Conservation (phyloP, 2,888 invertebrate genomes). For the Trissolcus japonicus region DNA sequence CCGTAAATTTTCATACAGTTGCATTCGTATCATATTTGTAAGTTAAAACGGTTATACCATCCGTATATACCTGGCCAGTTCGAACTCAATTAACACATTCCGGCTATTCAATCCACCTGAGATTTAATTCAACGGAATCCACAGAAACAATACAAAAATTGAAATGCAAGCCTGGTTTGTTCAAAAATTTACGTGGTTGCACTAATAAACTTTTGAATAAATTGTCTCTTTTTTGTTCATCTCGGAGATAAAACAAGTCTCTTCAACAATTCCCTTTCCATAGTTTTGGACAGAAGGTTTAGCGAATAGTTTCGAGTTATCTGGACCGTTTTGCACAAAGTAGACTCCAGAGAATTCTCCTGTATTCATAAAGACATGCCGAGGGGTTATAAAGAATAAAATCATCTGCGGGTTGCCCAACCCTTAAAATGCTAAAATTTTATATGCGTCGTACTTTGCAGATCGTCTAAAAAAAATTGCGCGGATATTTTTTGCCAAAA, state of each 20-base stretch:
- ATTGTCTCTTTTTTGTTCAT: too few species aligned
- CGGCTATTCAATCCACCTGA: slow-evolving; percentile 13
- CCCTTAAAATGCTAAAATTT: slow-evolving; percentile 16
- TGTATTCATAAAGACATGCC: slow-evolving; percentile 55
- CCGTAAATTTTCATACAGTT: slow-evolving; percentile 24
- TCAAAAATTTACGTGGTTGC: too few species aligned
- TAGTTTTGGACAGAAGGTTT: slow-evolving; percentile 17
- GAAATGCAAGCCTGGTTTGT: not conserved
- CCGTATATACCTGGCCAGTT: slow-evolving; percentile 16
- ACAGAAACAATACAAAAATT: not conserved
- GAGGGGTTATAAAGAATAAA: slow-evolving; percentile 32
- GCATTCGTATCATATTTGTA: slow-evolving; percentile 36
- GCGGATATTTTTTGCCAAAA: not conserved
- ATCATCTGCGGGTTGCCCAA: slow-evolving; percentile 21
- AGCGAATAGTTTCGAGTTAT: slow-evolving; percentile 1
- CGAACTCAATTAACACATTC: slow-evolving; percentile 37
- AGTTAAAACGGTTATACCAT: slow-evolving; percentile 21
- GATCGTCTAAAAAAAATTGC: too few species aligned
- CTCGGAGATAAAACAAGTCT: too few species aligned
- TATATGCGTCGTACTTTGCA: too few species aligned
- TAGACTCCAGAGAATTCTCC: slow-evolving; percentile 41
- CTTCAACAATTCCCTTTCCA: not conserved
- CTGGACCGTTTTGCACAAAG: slow-evolving; percentile 19
- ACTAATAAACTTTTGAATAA: too few species aligned
- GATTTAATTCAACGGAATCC: not conserved